Base-by-base conservation (phyloP, 2,113 vertebrate species). In the Callorhinus ursinus region DNA sequence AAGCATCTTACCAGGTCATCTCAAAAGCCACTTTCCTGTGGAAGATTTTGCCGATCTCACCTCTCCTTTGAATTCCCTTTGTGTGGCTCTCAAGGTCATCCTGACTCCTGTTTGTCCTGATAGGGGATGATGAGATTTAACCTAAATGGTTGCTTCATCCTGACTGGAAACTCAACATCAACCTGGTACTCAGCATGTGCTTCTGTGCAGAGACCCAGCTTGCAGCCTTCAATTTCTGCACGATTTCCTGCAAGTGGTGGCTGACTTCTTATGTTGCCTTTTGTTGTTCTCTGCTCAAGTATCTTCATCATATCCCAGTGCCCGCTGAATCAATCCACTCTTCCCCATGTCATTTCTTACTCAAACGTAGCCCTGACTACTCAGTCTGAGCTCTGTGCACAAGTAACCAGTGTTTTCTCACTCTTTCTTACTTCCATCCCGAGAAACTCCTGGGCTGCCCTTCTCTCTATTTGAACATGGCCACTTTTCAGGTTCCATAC, bases 1-100 rank as follows among this genome's bases (percentile, higher is more conserved):
- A 53, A 31, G 69, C 4, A 2, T 83, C 67, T 65, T 16, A 36
- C 71, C 36, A 93, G 63, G 55, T 46, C 49, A 85, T 16, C 61
- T 89, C 74, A 46, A 83, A 96, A 74, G 76, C 86, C 82, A 24
- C 16, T 15, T 88, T 74, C 63, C 61, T 90, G 33, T 80, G 86
- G 76, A 93, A 46, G 46, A 4, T 57, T 49, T 87, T 83, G 67
- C 65, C 86, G 18, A 8, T 53, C 39, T 0, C 18, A 1, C 51
- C 57, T 53, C 76, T 93, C 57, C n/a, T 96, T 71, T 49, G 88
- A 90, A 88, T 91, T 91, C n/a, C 46, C 24, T 74, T 46, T 71
- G 21, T 86, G 5, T 36, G 36, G 53, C 26, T 57, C 19, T 46
- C 19, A 33, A 0, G 12, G 79, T 21, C 42, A 36, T 55, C 24